These are phyloP conservation scores for Trichogramma pretiosum DNA, from an alignment of 1,140 invertebrate genomes.

Conservation along the genomic window DNA sequence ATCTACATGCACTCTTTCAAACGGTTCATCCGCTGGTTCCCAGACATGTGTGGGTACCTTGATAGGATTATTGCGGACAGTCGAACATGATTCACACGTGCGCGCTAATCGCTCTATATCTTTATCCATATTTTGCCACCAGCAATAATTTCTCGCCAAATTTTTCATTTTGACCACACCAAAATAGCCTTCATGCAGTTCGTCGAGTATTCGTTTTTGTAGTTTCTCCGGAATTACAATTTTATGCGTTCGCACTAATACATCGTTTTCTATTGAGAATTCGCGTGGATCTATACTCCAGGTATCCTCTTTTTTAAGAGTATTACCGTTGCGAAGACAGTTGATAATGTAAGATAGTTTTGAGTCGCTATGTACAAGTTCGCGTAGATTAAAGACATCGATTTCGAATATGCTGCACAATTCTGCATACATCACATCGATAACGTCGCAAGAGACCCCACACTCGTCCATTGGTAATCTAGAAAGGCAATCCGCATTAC, in stretches of 20 bases:
- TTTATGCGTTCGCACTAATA: slow-evolving; percentile 10
- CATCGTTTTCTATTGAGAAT: slow-evolving; percentile 2
- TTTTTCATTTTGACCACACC: slow-evolving; percentile 48
- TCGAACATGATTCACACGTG: slow-evolving; percentile 28
- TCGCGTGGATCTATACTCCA: background rate
- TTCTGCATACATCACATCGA: no score
- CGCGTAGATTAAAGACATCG: background rate
- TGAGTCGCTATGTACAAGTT: background rate
- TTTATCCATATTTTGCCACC: slow-evolving; percentile 44
- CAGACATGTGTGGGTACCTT: slow-evolving; percentile 21
- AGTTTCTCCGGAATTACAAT: slow-evolving; percentile 36
- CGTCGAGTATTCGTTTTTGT: slow-evolving; percentile 29
- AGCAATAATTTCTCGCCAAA: slow-evolving; percentile 43
- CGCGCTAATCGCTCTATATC: slow-evolving; percentile 35
- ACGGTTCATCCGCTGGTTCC: slow-evolving; percentile 16
- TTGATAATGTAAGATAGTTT: background rate
- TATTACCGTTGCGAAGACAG: background rate
- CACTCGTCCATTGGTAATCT: background rate
- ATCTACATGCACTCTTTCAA: slow-evolving; percentile 25
- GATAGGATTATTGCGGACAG: slow-evolving; percentile 15
- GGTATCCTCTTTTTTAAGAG: background rate
- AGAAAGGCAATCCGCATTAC: slow-evolving; percentile 22
- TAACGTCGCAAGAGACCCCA: background rate
- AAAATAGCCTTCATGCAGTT: slow-evolving; percentile 42
- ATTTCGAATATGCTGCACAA: background rate